phyloP scores from a whole-genome alignment of 2,113 vertebrate species.

The Poeciliopsis retropinna region DNA sequence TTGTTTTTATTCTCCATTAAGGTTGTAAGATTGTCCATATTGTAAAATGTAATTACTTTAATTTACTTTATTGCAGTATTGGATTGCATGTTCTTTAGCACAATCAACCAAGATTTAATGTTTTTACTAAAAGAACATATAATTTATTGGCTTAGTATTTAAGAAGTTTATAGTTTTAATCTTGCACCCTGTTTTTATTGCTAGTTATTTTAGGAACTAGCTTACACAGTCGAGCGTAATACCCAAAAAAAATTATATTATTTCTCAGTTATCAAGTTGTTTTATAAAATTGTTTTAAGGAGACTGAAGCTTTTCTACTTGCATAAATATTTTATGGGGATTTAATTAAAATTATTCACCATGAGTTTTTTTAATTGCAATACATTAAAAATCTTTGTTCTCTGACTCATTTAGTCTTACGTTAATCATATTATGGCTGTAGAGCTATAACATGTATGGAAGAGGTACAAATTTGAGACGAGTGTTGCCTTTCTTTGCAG shows the following conservation, averaged over 20 bases:
- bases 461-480: constrained; percentile 44
- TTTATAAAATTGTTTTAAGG: not conserved
- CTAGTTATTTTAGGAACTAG: not conserved
- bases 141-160: not conserved
- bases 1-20: not conserved
- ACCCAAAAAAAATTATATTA: not conserved
- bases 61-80: not conserved
- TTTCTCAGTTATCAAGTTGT: not conserved
- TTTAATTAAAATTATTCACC: not conserved
- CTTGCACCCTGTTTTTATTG: not conserved
- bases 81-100: not conserved
- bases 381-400: not conserved
- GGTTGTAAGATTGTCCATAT: constrained; percentile 1
- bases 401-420: not conserved
- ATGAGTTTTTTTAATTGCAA: not conserved
- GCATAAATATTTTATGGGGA: not conserved
- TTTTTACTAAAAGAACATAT: not conserved
- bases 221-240: not conserved
- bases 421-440: not conserved
- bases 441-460: not conserved
- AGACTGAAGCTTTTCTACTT: not conserved
- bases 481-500: constrained; percentile 61
- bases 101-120: not conserved
- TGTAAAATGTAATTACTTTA: not conserved
- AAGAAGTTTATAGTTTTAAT: not conserved